Base-by-base conservation (phyloP, 2,797 vertebrate species). In the Mareca penelope region DNA sequence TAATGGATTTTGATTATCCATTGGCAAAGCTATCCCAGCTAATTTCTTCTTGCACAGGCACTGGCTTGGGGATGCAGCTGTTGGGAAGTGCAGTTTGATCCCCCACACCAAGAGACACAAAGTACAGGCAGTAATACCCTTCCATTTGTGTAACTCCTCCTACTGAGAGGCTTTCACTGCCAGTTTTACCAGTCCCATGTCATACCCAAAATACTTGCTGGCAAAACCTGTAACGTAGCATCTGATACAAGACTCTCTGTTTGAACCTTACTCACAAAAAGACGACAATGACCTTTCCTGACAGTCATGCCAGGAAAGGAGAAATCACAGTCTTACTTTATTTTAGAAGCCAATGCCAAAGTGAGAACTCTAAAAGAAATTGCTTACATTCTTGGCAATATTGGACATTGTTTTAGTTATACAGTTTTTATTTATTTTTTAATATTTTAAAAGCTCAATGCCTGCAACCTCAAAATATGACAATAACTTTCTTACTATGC, bases 201-300 rank as follows among this genome's bases (percentile, higher is more conserved):
- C 19, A n/a, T 11, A 40, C 11, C 13, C 23, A 26, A 83, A 79
- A 70, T 33, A 79, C 89, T 92, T 7, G 8, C 9, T 15, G 39
- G 39, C 18, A 87, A 67, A 79, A 17, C 6, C 17, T 50, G 7
- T 15, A 61, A 42, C 0, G 1, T 1, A 10, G 12, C 2, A 7
- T 10, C 37, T 37, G 19, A 68, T 29, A 12, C 4, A 6, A 84
- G 19, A 57, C 4, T 4, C 7, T 46, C 7, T 73, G 8, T 18
- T 53, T 64, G 33, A 93, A 78, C 4, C 5, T 10, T 29, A 18
- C 6, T 9, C 9, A 17, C 13, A 55, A 40, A 75, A 68, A 68
- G 24, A 42, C 7, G 5, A 56, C 7, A 64, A 40, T 37, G 8
- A 78, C 15, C 18, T 50, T 71, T 35, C 28, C 12, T 44, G 5